Evolutionary conservation across 2,797 vertebrate genomes (phyloP), one percentile per base, ranked within the genome.

Genomic region (Pteropus rufus): DNA sequence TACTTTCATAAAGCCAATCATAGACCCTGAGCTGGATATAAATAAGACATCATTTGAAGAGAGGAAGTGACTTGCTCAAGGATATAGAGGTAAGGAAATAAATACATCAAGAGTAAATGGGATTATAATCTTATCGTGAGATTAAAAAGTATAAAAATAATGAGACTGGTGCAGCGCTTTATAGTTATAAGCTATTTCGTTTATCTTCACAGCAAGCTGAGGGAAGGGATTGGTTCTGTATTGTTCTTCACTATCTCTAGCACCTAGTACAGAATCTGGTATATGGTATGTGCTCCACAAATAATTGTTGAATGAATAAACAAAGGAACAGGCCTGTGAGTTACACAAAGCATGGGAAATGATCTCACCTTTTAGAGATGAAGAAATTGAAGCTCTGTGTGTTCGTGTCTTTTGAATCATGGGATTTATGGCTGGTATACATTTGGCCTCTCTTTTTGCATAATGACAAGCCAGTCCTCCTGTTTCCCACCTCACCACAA

Each of bases 331-430:
- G 24, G 23, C 24, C 44, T 77, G 29, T 69, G 67, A 64, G 16
- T 84, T 80, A 92, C 36, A 58, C 16, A 52, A 75, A 90, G 72
- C 5, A 80, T 94, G 41, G 18, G 12, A 58, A 76, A 58, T n/a
- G 26, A 76, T 44, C 14, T 62, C 62, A 26, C 62, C 60, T 90
- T 81, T 93, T 73, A 72, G 41, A 69, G 10, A 80, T 92, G 29
- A 94, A 69, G 46, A 91, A 73, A 93, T 75, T 69, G 64, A 93
- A 82, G 31, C 52, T 46, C 3, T 36, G 23, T 87, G 34, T 64
- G 4, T 83, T 92, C 18, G 18, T 24, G n/a, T 93, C 75, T 88
- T 95, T 75, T 94, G 67, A 96, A 72, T 92, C 73, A 80, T 56
- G 84, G 9, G 31, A 86, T 93, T 88, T 46, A 77, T 69, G 62